Evolutionary conservation across 2,113 vertebrate species (phyloP), one percentile per base, ranked within the genome.

Genomic region (Planiliza haematocheilus): DNA sequence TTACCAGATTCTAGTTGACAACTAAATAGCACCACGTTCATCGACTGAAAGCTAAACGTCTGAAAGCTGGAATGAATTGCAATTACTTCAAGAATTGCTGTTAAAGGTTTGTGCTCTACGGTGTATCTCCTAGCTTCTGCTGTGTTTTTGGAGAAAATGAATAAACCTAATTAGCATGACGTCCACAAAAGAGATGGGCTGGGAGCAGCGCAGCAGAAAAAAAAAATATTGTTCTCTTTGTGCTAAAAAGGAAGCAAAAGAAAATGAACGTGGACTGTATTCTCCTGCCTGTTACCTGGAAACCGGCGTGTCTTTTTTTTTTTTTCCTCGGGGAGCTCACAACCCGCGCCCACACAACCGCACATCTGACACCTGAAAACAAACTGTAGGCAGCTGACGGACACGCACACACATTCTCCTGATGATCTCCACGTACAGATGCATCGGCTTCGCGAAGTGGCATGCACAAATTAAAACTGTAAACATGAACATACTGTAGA

Each of bases 211-310:
- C 55, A 55, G 42, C 16, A 55, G 6, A 30, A 30, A 30, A 30
- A 30, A 30, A 30, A 50, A 75, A 17, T 17, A 34, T 57, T 76
- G 43, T 53, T 79, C 10, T 53, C 57, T 66, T 16, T n/a, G 4
- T 1, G 43, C 41, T 64, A 30, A 70, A n/a, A 72, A 64, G 8
- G 21, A 77, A 67, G 49, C 49, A 38, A 65, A 65, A 20, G 48
- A 67, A 74, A 49, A 68, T 10, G 1, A 52, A 64, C 63, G 30
- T 17, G 34, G 43, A 20, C 7, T 1, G 24, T 74, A 49, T 77
- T 80, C 20, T 77, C 48, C 74, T 48, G 51, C 56, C 51, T 77
- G 85, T 91, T 90, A 87, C 86, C 83, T 84, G 83, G 88, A 88
- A 90, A 91, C 81, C 69, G 80, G 38, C 21, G 34, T 67, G 56